Evolutionary conservation across 92 coral and sea anemone species (phyloP), one percentile per base, ranked within the genome.

Genomic region (Isaurus tuberculatus): DNA sequence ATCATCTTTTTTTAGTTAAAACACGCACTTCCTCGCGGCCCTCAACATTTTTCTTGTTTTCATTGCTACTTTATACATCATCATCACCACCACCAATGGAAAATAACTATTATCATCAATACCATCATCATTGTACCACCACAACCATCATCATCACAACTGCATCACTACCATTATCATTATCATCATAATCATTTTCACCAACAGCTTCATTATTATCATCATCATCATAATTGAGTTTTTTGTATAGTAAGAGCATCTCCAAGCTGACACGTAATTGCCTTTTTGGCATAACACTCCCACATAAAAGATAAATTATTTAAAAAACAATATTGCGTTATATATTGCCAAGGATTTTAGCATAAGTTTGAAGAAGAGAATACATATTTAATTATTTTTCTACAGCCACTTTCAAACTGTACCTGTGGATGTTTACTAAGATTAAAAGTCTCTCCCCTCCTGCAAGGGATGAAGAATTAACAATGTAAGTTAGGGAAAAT

Each of bases 371-470:
- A n/a, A n/a, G n/a, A n/a, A n/a, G n/a, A n/a, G n/a, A n/a, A n/a
- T n/a, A n/a, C n/a, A n/a, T n/a, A n/a, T n/a, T n/a, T n/a, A n/a
- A n/a, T n/a, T n/a, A n/a, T n/a, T n/a, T n/a, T n/a, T n/a, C n/a
- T n/a, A n/a, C 44, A 40, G 4, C 44, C 4, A 33, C 19, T 36
- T 20, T 34, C 55, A 7, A 25, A 37, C 3, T 23, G 30, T 73
- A 95, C 98, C 97, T 95, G 98, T 20, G 98, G 98, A 84, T 95
- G 98, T 79, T 95, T 95, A 19, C 67, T 33, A 20, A 93, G 91
- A 65, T 91, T 88, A 86, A 95, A 95, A 17, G 88, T 92, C 82
- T 95, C 98, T 65, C 98, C 98, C 81, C 95, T 89, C 92, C 97
- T 95, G 79, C 20, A 84, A 70, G 1, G 37, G 44, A 58, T 44